Base-by-base conservation (phyloP, 2,797 vertebrate species). In the Anabas testudineus region DNA sequence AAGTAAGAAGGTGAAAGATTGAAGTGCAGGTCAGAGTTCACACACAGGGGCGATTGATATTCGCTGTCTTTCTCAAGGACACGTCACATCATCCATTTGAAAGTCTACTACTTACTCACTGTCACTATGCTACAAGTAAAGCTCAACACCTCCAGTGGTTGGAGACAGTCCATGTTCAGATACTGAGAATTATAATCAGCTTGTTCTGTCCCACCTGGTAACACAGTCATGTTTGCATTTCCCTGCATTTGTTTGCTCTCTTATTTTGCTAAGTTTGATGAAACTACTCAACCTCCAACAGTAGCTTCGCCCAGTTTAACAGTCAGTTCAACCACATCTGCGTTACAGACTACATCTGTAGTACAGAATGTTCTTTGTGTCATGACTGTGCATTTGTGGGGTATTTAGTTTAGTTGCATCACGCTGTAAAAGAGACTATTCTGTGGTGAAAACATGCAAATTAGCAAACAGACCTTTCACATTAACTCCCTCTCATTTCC, bases 41-140 rank as follows among this genome's bases (percentile, higher is more conserved):
- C 6, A 18, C 2, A 18, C 1, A 0, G 22, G 48, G 15, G 22
- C 64, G 47, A 47, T 46, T 80, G 16, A 19, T 58, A 69, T 74
- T 74, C 51, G 60, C 28, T 52, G 45, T 47, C 14, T 72, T 71
- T 15, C 26, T 74, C 71, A 70, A 71, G 66, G 60, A 28, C 18
- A 46, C 32, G 2, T 73, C 16, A 48, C 16, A 32, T 81, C 0
- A 63, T 34, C 13, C 7, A 24, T 30, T 18, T 24, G 2, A 51
- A n/a, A 43, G 22, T 48, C 5, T 0, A 2, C 1, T 24, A 2
- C 4, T 34, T 1, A 6, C 19, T 67, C 13, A 10, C 22, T 8
- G 47, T 74, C 52, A 13, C 47, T 62, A 47, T 22, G 36, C 10
- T 24, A 10, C 2, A 10, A 30, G 28, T 30, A 7, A 30, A 30